Evolutionary conservation across 2,113 vertebrate species (phyloP).

Genomic region (Cyprinus carpio): DNA sequence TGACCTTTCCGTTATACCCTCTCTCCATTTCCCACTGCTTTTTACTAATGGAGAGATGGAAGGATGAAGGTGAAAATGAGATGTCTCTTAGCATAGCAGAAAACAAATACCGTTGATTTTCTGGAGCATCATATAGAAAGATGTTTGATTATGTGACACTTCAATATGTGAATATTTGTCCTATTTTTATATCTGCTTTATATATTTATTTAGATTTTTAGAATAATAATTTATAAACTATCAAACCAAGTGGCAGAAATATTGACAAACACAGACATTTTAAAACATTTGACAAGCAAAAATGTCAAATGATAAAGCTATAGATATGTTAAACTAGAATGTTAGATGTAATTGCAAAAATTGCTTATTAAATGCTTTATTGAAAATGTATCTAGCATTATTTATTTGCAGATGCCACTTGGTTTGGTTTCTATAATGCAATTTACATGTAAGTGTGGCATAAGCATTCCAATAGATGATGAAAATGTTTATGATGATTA

Average conservation of each 20-base stretch:
- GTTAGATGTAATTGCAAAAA: no score
- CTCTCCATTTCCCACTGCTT: not conserved
- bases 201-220: no score
- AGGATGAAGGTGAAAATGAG: not conserved
- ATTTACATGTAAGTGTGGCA: not conserved
- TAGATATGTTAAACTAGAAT: no score
- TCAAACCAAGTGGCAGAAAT: not conserved
- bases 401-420: not conserved
- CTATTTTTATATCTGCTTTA: not conserved
- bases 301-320: not conserved
- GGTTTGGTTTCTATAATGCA: not conserved
- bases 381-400: not conserved
- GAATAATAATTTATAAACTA: not conserved
- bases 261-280: not conserved
- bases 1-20: slow-evolving; percentile 15
- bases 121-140: not conserved
- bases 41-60: not conserved
- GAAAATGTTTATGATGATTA: no score
- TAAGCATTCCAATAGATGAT: not conserved
- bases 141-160: not conserved
- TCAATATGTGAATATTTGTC: not conserved
- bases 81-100: not conserved
- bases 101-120: not conserved
- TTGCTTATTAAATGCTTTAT: no score
- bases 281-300: not conserved